A percentile compares a stretch with the other conserved stretches of the same genome.
These are phyloP conservation scores for Apocrypta bakeri DNA, from an alignment of 1,140 invertebrate genomes.

Conservation along the genomic window DNA sequence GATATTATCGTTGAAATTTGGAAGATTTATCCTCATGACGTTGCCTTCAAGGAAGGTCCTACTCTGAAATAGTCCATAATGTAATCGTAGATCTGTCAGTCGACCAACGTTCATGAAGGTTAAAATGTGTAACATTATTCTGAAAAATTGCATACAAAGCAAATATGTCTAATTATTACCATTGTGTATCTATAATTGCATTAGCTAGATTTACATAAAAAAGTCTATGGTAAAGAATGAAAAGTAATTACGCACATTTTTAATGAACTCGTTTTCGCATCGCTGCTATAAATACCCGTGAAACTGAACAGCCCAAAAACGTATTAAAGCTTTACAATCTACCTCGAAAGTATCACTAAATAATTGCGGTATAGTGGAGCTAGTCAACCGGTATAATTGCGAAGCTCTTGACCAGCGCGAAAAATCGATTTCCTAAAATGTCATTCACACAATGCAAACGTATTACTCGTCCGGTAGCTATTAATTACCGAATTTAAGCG, in stretches of 20 bases:
- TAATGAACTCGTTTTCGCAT: background rate
- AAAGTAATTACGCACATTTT: background rate
- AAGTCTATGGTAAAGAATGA: too few species aligned
- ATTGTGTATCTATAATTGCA: too few species aligned
- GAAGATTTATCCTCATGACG: too few species aligned
- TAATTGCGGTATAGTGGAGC: constrained; percentile 16
- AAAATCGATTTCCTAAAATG: constrained; percentile 38
- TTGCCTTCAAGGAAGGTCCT: too few species aligned
- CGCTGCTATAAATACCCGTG: background rate
- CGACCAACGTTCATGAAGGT: too few species aligned
- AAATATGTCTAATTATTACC: too few species aligned
- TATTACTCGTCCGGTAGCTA: background rate
- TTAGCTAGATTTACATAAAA: too few species aligned
- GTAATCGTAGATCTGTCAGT: too few species aligned
- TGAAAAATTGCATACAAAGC: too few species aligned
- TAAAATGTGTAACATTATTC: too few species aligned
- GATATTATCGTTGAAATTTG: too few species aligned
- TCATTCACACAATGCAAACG: background rate
- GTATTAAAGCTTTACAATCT: constrained; percentile 26
- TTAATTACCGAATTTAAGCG: constrained; percentile 41
- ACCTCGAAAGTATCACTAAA: constrained; percentile 14
- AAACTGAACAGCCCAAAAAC: background rate
- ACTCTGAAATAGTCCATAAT: too few species aligned
- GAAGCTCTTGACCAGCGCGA: background rate
- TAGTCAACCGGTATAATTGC: background rate